Conservation (phyloP, 1,140 invertebrate species). For the Sycophila sp. region DNA sequence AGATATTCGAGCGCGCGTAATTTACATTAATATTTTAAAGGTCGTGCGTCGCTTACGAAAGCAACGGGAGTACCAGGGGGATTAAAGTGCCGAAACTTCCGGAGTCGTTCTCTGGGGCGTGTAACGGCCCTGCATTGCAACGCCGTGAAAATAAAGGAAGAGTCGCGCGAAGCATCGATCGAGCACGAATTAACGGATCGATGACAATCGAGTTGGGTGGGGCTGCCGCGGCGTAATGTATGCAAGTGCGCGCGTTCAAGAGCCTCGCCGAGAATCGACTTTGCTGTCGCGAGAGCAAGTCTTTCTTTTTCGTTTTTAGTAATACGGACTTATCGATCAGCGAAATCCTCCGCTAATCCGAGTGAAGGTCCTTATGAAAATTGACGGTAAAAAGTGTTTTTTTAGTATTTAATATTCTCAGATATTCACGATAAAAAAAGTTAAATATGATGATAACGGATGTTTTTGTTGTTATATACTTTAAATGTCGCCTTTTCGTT, state of each 20-base stretch:
- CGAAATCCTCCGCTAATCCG: not conserved
- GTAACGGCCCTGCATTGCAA: not conserved
- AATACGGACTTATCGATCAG: not conserved
- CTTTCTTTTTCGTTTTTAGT: not conserved
- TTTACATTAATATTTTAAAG: not conserved
- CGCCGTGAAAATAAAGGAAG: no score
- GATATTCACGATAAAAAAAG: no score
- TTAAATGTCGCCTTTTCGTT: no score
- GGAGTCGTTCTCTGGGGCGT: not conserved
- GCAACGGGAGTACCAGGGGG: not conserved
- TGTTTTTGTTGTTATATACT: no score
- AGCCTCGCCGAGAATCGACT: not conserved
- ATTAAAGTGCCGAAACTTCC: not conserved
- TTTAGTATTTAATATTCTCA: no score
- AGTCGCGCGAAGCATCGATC: not conserved
- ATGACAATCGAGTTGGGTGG: not conserved
- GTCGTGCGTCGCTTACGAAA: not conserved
- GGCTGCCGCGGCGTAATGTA: constrained; percentile 2
- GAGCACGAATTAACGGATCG: constrained; percentile 3
- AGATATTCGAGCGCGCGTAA: not conserved
- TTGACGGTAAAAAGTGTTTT: no score
- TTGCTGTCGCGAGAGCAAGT: not conserved
- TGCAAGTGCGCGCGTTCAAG: not conserved
- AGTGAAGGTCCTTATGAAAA: not conserved
- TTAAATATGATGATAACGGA: no score